Evolutionary conservation across 2,797 vertebrate species (phyloP), one percentile per base, ranked within the genome.

Genomic region (Lutjanus campechanus): DNA sequence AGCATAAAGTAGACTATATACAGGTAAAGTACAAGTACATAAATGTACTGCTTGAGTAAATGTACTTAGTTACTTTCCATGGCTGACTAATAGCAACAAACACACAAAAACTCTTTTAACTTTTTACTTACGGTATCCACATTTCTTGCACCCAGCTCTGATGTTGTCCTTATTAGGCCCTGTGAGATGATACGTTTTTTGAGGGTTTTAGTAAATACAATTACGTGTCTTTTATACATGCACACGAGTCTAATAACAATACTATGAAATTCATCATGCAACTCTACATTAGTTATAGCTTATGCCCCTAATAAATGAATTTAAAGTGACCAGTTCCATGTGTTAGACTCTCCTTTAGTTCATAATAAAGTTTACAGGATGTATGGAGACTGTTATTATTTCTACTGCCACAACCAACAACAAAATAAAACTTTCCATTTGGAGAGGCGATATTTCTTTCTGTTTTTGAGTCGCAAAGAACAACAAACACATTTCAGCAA

Each of bases 131-230:
- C 98, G 97, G 91, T 99, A 99, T 72, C 98, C 98, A 88, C 98
- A 99, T 93, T 99, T 98, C 91, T 99, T 99, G 93, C 98, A 99
- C 46, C 98, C 98, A 78, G 98, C 98, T 93, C 98, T 95, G 81
- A 99, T 98, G 86, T 96, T 99, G 93, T 99, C 98, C 87, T 99
- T 99, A 93, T 98, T 99, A 73, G 96, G 97, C 81, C 98, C 98
- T 99, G 92, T 29, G 25, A 69, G 47, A 76, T 73, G 51, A 62
- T 41, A 82, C 44, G 46, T 59, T 40, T 5, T 47, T 17, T 61
- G 16, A 66, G 11, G 20, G 11, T 51, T 47, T 56, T 0, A 22
- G 16, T 59, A 29, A 5, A 2, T 25, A 43, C 25, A n/a, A 29
- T 17, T 36, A 44, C 16, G 2, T 7, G 8, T 25, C 62, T 60